These are phyloP conservation scores for Coelogynopora nodosa DNA, from an alignment of 2,888 invertebrate species.

Conservation along the genomic window DNA sequence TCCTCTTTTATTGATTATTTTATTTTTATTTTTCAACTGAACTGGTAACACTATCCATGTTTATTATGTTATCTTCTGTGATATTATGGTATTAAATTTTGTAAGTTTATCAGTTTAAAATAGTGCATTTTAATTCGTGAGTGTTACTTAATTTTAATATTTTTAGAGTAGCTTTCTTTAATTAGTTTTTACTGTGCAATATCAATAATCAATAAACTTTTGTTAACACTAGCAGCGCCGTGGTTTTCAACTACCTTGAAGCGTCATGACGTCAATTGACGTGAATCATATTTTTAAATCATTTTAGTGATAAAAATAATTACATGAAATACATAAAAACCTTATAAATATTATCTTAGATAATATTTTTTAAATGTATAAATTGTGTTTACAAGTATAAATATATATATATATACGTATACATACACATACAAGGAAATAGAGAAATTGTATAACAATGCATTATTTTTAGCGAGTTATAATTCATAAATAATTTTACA, in stretches of 20 bases:
- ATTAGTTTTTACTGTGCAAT: too few species aligned
- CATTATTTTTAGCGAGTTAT: background rate
- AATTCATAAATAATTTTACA: background rate
- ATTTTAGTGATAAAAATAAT: background rate
- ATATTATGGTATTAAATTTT: too few species aligned
- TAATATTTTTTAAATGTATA: background rate
- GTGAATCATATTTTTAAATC: background rate
- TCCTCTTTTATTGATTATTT: too few species aligned
- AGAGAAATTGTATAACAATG: background rate
- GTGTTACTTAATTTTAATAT: too few species aligned
- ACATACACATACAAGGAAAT: background rate
- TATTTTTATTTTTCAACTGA: too few species aligned
- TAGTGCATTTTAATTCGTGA: too few species aligned
- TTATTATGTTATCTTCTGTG: too few species aligned
- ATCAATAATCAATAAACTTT: too few species aligned
- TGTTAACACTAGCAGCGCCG: background rate
- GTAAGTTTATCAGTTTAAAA: too few species aligned
- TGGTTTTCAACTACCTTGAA: constrained; percentile 19
- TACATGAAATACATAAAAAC: constrained; percentile 15
- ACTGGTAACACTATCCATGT: too few species aligned
- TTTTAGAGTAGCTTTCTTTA: too few species aligned
- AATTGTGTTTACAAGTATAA: constrained; percentile 14
- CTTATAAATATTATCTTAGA: constrained; percentile 8
- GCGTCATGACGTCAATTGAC: constrained; percentile 16
- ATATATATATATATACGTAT: background rate